Base-by-base conservation (phyloP, 2,888 invertebrate genomes). In the Coenonympha glycerion region DNA sequence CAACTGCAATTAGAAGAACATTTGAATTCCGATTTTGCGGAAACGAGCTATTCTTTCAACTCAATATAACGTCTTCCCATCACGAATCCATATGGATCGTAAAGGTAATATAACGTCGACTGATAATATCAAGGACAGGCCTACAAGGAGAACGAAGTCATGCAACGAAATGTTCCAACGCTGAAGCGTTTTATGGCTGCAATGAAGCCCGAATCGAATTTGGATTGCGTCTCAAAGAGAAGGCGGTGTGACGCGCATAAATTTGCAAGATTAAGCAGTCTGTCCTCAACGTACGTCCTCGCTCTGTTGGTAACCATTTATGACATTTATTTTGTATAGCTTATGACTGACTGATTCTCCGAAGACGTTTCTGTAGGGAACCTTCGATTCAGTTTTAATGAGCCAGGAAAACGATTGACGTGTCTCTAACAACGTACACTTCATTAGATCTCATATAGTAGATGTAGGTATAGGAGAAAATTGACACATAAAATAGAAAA, bases 201-300 rank as follows among this genome's bases (percentile, higher is more conserved):
- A 44, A 33, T 44, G 44, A 44, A 44, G 31, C 31, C 21, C 21
- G 74, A 83, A 84, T 83, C 74, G 81, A 77, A 85, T 85, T 83
- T 82, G 77, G 80, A 84, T 85, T 83, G 81, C 82, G 80, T 83
- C 73, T 76, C 72, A 63, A 69, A 72, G 44, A 67, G 74, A 77
- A 83, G 81, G 78, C 82, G 82, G 82, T 80, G 79, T 83, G 84
- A 82, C 80, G 78, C 79, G 85, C 86, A 86, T 86, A 86, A 82
- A 86, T 86, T 86, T 86, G 80, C 86, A 85, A 83, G 81, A 82
- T 81, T 82, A 85, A 85, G 69, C 44, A 71, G 76, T 62, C 67
- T 71, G 68, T 65, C 65, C 58, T 52, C 53, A 48, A 56, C 59
- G 61, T 59, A 63, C 64, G 5, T 22, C 21, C 71, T 68, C 71